These are phyloP conservation scores for Lymantria monacha DNA, from an alignment of 2,888 invertebrate genomes.

Conservation along the genomic window DNA sequence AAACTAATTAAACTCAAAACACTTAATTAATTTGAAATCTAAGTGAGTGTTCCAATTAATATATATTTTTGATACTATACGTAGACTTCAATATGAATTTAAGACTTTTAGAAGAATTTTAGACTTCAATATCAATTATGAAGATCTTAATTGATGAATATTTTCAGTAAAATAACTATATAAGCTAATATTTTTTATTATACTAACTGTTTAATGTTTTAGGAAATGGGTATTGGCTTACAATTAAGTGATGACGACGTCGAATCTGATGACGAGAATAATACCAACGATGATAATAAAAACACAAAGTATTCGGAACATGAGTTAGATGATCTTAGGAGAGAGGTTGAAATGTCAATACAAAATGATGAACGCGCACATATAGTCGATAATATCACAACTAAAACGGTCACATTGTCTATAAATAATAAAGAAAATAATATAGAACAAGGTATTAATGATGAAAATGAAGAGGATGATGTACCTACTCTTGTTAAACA, in stretches of 20 bases:
- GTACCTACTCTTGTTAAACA: conserved; percentile 40
- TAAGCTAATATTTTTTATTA: no score
- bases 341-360: conserved; percentile 70
- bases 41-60: no score
- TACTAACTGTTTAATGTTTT: conserved; percentile 10
- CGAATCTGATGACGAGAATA: conserved; percentile 43
- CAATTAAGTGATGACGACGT: conserved; percentile 63
- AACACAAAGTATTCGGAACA: conserved; percentile 65
- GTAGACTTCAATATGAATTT: no score
- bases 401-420: conserved; percentile 39
- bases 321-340: conserved; percentile 58
- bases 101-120: no score
- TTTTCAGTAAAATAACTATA: no score
- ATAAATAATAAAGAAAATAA: conserved; percentile 32
- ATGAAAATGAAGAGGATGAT: conserved; percentile 33
- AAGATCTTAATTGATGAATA: no score
- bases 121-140: no score
- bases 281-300: conserved; percentile 46
- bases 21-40: no score
- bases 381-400: conserved; percentile 31
- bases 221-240: conserved; percentile 73
- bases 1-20: no score
- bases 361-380: conserved; percentile 55
- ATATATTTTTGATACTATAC: no score
- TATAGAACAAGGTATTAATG: conserved; percentile 5